A percentile compares a stretch with the other conserved stretches of the same genome.
Conservation (phyloP, 2,113 vertebrate genomes). For the Campylorhamphus procurvoides region DNA sequence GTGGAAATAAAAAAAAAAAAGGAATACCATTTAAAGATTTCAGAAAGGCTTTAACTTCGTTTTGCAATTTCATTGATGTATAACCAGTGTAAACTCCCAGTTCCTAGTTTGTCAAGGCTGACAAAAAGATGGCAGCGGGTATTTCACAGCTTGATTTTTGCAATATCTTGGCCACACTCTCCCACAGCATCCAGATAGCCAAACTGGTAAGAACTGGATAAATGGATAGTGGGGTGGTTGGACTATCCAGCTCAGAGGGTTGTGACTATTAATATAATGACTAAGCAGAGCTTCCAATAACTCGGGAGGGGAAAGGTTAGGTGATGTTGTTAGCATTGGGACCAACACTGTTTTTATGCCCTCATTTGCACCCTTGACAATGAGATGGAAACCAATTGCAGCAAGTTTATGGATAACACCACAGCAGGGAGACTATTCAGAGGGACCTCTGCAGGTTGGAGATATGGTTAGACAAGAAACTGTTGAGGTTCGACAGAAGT, state of each 20-base stretch:
- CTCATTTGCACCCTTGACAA: not conserved
- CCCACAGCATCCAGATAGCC: not conserved
- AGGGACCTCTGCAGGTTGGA: not conserved
- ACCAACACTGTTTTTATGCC: not conserved
- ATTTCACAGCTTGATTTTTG: not conserved
- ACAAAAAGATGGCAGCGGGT: not conserved
- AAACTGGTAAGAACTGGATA: not conserved
- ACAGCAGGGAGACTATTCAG: not conserved
- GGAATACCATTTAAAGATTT: not conserved
- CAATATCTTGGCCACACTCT: not conserved
- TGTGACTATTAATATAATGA: not conserved
- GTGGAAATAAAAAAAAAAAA: not conserved
- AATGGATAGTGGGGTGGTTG: not conserved
- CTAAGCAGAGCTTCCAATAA: not conserved
- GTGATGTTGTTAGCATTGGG: not conserved
- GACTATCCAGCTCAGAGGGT: not conserved
- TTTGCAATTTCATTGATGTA: not conserved
- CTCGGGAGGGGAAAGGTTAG: fast-evolving
- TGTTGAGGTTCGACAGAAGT: not conserved
- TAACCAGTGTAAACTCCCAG: not conserved
- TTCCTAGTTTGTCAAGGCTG: not conserved
- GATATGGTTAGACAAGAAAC: not conserved
- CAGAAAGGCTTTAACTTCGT: not conserved
- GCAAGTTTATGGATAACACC: not conserved
- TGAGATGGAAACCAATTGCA: not conserved